Evolutionary conservation across 2,888 invertebrate species (phyloP).

Genomic region (Sabatieria punctata): DNA sequence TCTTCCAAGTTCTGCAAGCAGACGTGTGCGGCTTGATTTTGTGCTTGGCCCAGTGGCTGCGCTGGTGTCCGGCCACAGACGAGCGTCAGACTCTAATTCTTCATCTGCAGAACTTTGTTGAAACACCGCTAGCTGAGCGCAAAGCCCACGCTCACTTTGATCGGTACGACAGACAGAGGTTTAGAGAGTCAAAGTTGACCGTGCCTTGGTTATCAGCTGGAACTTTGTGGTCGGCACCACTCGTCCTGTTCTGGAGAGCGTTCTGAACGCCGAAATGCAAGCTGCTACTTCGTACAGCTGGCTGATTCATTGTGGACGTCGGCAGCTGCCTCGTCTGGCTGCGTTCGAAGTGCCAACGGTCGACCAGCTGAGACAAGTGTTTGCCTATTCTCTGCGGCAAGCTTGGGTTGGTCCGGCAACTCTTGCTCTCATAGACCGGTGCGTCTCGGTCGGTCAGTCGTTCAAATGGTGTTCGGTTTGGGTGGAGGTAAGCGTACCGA

Average conservation of each 20-base stretch:
- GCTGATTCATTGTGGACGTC: slow-evolving; percentile 14
- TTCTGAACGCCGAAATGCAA: no score
- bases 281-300: slow-evolving; percentile 12
- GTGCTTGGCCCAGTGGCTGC: slow-evolving; percentile 18
- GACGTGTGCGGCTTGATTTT: slow-evolving; percentile 13
- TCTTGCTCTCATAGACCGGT: slow-evolving; percentile 12
- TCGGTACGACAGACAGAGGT: no score
- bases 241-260: no score
- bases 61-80: slow-evolving; percentile 8
- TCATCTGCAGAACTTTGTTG: no score
- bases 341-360: slow-evolving; percentile 9
- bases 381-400: slow-evolving; percentile 14
- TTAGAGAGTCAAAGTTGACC: no score
- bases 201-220: no score
- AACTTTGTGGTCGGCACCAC: no score
- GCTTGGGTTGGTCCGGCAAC: slow-evolving; percentile 16
- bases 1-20: neutral
- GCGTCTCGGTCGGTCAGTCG: slow-evolving; percentile 5
- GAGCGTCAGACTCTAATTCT: no score
- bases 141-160: no score
- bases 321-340: slow-evolving; percentile 10
- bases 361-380: slow-evolving; percentile 13
- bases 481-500: slow-evolving; percentile 3
- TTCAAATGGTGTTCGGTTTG: slow-evolving; percentile 7
- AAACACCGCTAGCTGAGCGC: no score